These are phyloP conservation scores for Oscheius onirici DNA, from an alignment of 2,888 invertebrate species.

Conservation along the genomic window DNA sequence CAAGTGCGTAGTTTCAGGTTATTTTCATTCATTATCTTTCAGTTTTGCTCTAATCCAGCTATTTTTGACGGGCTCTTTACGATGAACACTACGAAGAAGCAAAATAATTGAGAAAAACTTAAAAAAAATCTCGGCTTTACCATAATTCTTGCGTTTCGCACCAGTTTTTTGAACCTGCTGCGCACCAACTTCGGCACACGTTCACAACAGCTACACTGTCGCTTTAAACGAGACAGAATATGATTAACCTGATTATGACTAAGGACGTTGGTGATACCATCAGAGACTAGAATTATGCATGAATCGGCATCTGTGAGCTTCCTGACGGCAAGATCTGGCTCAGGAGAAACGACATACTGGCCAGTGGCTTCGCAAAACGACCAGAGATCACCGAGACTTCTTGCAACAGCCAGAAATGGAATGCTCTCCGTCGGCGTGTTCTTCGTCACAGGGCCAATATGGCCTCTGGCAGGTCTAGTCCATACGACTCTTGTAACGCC, in stretches of 20 bases:
- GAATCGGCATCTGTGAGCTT: conserved; percentile 72
- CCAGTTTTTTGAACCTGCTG: no score
- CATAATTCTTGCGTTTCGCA: no score
- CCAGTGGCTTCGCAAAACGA: conserved; percentile 90
- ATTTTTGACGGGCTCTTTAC: no score
- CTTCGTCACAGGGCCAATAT: conserved; percentile 86
- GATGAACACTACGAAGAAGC: no score
- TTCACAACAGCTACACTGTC: no score
- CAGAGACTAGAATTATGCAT: conserved; percentile 93
- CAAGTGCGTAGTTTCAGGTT: no score
- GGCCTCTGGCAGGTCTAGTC: conserved; percentile 88
- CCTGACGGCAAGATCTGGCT: conserved; percentile 88
- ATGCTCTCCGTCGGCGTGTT: conserved; percentile 91
- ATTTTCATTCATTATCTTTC: no score
- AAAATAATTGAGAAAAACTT: no score
- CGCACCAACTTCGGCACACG: no score
- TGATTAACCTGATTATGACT: conserved; percentile 81
- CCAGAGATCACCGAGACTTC: conserved; percentile 92
- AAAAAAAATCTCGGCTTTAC: no score
- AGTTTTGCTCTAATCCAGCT: no score
- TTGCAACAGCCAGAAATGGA: conserved; percentile 93
- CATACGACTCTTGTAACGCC: conserved; percentile 96
- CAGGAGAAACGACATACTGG: conserved; percentile 95
- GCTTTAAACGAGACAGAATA: no score
- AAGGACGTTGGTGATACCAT: conserved; percentile 96